Base-by-base conservation (phyloP, 1,140 invertebrate species). In the Ridgeia piscesae region DNA sequence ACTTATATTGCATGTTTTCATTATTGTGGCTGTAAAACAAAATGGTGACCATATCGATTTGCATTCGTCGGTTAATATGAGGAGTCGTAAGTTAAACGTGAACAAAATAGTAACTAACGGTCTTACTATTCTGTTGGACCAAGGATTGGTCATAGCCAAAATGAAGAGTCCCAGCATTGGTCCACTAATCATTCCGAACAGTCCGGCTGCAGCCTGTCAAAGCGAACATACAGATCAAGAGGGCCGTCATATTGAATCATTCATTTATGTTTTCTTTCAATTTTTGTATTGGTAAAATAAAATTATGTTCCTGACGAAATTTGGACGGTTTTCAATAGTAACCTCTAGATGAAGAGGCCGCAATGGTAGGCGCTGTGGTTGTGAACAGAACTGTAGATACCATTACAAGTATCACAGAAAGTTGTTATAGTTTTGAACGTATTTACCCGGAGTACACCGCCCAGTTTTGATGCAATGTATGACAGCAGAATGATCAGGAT, bases 111-210 rank as follows among this genome's bases (percentile, higher is more conserved):
- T 77, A 77, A 31, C 58, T 21, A 77, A 27, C 2, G 27, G 58
- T 93, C 95, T 96, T 95, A 97, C 98, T 94, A 97, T 97, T 34
- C 97, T 97, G 95, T 98, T 98, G 0, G 98, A 97, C 96, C 97
- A 98, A 0, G 98, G 98, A 96, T 94, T 77, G 94, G 98, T 98
- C 97, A 99, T 98, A 91, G 98, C 98, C 35, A 99, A 95, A 0
- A 97, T 97, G 95, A 99, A 99, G 6, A 98, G 95, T 0, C 98
- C 98, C 6, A 98, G 95, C 0, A 98, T 97, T 0, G 98, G 97
- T 33, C 98, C 98, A 2, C 98, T 98, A 2, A 98, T 97, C 94
- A 98, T 97, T 0, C 98, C 98, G 94, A 98, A 98, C 91, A 98
- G 97, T 6, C 98, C 98, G 0, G 98, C 95, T 0, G 98, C 98